Evolutionary conservation across 2,888 invertebrate genomes (phyloP).

Genomic region (Agrochola lota): DNA sequence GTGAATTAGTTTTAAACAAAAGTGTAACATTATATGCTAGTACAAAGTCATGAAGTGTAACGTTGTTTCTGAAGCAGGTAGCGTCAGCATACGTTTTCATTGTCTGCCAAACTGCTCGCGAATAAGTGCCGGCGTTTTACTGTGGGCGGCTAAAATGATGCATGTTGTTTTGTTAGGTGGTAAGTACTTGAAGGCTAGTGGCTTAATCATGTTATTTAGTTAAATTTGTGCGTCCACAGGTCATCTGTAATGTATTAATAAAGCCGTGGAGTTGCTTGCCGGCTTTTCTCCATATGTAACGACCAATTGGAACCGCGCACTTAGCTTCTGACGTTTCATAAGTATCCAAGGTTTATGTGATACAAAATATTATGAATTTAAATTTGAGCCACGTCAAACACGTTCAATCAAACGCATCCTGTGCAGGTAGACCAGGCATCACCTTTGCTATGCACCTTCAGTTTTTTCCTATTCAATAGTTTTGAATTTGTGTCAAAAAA

Average conservation of each 20-base stretch:
- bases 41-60: conserved; percentile 43
- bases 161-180: neutral
- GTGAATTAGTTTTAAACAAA: conserved; percentile 36
- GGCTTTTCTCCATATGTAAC: too few relatives aligned
- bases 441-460: neutral
- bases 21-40: conserved; percentile 30
- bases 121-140: conserved; percentile 42
- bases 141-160: conserved; percentile 46
- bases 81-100: conserved; percentile 43
- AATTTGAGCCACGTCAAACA: too few relatives aligned
- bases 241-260: neutral
- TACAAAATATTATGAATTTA: too few relatives aligned
- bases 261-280: too few relatives aligned
- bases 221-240: neutral
- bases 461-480: neutral
- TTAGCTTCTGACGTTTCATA: too few relatives aligned
- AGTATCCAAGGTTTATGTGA: too few relatives aligned
- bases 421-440: neutral
- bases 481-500: too few relatives aligned
- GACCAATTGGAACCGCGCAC: too few relatives aligned
- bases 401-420: too few relatives aligned
- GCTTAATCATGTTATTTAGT: neutral
- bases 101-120: conserved; percentile 50
- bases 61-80: conserved; percentile 21
- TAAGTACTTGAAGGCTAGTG: neutral